These are phyloP conservation scores for Parthenolecanium corni DNA, from an alignment of 2,888 invertebrate species.

Conservation along the genomic window DNA sequence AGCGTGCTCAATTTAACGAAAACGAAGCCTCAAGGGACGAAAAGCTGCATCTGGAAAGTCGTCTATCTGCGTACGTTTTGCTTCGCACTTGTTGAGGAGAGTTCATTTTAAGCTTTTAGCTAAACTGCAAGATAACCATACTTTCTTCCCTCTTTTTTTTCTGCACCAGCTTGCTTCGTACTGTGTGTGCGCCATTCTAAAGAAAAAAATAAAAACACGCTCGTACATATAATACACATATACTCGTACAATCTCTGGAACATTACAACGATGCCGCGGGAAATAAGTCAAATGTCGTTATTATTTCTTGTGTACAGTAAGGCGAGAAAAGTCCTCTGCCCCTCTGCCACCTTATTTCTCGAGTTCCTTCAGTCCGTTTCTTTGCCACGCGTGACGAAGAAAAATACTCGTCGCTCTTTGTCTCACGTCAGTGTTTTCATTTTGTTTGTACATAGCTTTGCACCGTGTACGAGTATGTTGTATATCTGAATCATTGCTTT, in stretches of 20 bases:
- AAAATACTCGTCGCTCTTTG: not conserved
- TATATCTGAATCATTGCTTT: too few relatives aligned
- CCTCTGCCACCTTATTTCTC: not conserved
- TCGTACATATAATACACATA: not conserved
- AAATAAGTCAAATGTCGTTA: constrained; percentile 16
- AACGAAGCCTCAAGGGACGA: not conserved
- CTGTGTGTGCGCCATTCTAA: not conserved
- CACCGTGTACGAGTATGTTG: not conserved
- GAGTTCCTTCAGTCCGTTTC: too few relatives aligned
- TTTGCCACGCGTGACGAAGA: not conserved
- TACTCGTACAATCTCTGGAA: not conserved
- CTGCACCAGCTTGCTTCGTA: not conserved
- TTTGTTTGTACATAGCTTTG: not conserved
- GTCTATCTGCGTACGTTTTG: too few relatives aligned
- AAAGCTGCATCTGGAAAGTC: too few relatives aligned
- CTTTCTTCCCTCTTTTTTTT: constrained; percentile 5
- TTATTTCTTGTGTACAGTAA: not conserved
- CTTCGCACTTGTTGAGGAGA: constrained; percentile 1
- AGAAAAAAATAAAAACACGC: not conserved
- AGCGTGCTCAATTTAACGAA: not conserved
- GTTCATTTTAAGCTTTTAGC: constrained; percentile 15
- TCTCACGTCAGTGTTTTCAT: constrained; percentile 2
- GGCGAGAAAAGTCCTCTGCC: not conserved
- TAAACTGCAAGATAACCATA: constrained; percentile 13
- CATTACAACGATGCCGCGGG: constrained; percentile 12